Percentiles rank a stretch among this genome's conserved stretches.
Evolutionary conservation across 2,113 vertebrate species (phyloP).

Genomic region (Lophius piscatorius): DNA sequence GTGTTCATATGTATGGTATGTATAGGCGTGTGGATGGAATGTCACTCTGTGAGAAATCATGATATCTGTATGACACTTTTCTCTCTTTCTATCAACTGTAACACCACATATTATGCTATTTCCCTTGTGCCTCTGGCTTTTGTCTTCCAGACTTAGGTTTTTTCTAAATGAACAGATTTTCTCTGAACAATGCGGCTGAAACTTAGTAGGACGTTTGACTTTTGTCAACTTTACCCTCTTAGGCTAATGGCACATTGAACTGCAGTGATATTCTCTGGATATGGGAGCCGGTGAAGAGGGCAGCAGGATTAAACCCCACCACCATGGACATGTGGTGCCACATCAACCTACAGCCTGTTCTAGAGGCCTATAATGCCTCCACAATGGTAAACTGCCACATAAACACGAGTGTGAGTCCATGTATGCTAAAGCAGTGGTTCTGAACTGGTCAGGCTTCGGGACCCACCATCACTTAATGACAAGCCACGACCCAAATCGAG

Average conservation of each 20-base stretch:
- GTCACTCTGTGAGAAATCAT: background rate
- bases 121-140: conserved; percentile 1
- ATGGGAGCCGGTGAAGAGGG: conserved; percentile 63
- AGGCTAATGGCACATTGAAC: conserved; percentile 66
- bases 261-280: conserved; percentile 56
- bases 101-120: conserved; percentile 7
- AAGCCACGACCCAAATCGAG: too few species aligned
- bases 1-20: background rate
- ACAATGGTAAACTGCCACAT: background rate
- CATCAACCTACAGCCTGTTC: conserved; percentile 58
- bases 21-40: conserved; percentile 16
- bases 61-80: conserved; percentile 61
- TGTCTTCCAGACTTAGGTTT: background rate
- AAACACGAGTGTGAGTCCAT: conserved; percentile 69
- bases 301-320: conserved; percentile 43
- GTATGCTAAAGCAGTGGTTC: too few species aligned
- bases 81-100: conserved; percentile 13
- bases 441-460: too few species aligned
- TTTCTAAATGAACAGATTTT: conserved; percentile 32
- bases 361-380: conserved; percentile 25
- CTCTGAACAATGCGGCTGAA: conserved; percentile 20
- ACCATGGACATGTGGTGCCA: conserved; percentile 69
- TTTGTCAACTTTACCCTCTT: conserved; percentile 8
- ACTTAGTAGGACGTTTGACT: background rate
- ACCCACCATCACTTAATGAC: too few species aligned